phyloP scores from a whole-genome alignment of 2,113 vertebrate species.

The Cairina moschata region DNA sequence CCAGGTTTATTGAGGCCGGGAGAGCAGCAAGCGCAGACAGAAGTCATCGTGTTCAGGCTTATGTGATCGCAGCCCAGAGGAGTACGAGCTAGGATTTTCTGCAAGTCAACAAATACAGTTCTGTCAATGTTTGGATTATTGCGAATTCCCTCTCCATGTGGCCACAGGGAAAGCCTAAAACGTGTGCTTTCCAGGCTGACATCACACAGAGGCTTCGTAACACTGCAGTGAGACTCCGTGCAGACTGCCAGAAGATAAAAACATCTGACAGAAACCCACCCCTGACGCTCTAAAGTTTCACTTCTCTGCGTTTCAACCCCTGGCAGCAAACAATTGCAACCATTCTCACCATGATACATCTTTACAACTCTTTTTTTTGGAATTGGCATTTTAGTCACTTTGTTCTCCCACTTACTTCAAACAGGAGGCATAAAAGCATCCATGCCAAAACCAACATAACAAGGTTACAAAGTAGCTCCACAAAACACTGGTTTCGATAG shows the following conservation, averaged over 20 bases:
- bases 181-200: not conserved
- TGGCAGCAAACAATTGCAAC: not conserved
- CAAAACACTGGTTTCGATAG: not conserved
- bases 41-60: not conserved
- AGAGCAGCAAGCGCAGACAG: not conserved
- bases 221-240: not conserved
- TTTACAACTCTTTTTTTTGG: not conserved
- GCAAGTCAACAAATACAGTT: slow-evolving; percentile 28
- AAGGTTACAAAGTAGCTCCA: not conserved
- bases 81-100: not conserved
- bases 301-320: not conserved
- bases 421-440: not conserved
- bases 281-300: not conserved
- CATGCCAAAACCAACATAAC: not conserved
- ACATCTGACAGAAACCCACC: not conserved
- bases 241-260: not conserved
- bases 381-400: not conserved
- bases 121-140: not conserved
- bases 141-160: not conserved
- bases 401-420: not conserved
- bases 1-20: not conserved
- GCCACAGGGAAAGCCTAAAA: not conserved
- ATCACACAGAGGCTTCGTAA: not conserved
- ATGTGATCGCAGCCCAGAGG: not conserved
- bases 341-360: not conserved